Evolutionary conservation across 1,140 invertebrate species (phyloP).

Genomic region (Plutomurus gul): DNA sequence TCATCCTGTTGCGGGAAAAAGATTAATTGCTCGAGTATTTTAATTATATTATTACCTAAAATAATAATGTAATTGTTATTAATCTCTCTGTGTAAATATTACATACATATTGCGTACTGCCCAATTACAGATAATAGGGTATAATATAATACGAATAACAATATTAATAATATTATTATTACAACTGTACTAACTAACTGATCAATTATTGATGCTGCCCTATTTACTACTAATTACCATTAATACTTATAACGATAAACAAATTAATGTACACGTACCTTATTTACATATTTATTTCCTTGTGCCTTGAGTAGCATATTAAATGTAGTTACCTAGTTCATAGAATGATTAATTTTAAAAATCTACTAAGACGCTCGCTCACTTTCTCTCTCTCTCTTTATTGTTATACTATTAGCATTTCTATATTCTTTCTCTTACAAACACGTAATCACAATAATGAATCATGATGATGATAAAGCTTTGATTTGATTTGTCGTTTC

Average conservation of each 20-base stretch:
- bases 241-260: background rate
- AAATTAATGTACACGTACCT: constrained; percentile 21
- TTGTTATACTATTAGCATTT: background rate
- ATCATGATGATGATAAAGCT: background rate
- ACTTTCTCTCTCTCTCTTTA: background rate
- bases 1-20: background rate
- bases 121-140: too few species aligned
- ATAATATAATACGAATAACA: background rate
- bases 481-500: constrained; percentile 10
- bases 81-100: constrained; percentile 25
- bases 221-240: constrained; percentile 23
- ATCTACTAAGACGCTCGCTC: background rate
- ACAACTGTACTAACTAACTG: background rate
- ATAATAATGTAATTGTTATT: constrained; percentile 27
- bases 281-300: constrained; percentile 28
- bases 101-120: background rate
- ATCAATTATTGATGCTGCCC: background rate
- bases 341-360: background rate
- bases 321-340: background rate
- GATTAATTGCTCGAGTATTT: constrained; percentile 23
- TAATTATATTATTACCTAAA: background rate
- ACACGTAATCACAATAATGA: background rate
- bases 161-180: background rate
- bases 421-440: constrained; percentile 20
- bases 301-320: constrained; percentile 10